A percentile compares a stretch with the other conserved stretches of the same genome.
Evolutionary conservation across 2,888 invertebrate genomes (phyloP).

Genomic region (Himalopsyche anomala): DNA sequence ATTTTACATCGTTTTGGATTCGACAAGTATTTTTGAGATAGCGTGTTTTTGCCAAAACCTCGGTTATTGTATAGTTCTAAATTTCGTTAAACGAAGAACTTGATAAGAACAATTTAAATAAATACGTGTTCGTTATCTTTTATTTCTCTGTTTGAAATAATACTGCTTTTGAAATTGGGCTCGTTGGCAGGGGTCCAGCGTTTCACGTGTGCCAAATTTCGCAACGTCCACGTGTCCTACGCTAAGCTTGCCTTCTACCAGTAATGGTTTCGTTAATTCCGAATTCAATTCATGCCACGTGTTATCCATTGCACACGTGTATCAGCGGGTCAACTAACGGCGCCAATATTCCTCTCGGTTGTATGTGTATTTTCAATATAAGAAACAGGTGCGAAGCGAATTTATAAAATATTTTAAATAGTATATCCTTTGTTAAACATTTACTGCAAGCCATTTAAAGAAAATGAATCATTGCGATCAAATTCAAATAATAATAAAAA

Average conservation of each 20-base stretch:
- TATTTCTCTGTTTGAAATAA: background rate
- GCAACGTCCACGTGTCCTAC: background rate
- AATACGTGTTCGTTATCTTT: background rate
- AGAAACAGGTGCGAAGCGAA: background rate
- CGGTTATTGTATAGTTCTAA: too few species aligned
- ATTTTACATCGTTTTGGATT: too few species aligned
- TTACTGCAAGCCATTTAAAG: too few species aligned
- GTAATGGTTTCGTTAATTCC: slow-evolving; percentile 27
- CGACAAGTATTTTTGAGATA: too few species aligned
- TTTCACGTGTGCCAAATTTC: slow-evolving; percentile 17
- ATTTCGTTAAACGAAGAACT: background rate
- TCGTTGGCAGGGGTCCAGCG: background rate
- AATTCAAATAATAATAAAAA: too few species aligned
- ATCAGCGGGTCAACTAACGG: background rate
- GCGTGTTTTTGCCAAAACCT: too few species aligned
- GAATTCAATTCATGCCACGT: slow-evolving; percentile 17
- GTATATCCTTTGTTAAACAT: too few species aligned
- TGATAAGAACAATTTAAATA: background rate
- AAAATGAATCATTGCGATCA: too few species aligned
- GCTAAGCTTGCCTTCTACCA: slow-evolving; percentile 3
- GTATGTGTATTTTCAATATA: background rate
- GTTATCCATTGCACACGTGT: slow-evolving; percentile 7
- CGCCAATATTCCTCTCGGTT: background rate
- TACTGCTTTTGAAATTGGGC: background rate
- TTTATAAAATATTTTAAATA: too few species aligned